Evolutionary conservation across 2,888 invertebrate genomes (phyloP), one percentile per base, ranked within the genome.

Genomic region (Catocala sponsa): DNA sequence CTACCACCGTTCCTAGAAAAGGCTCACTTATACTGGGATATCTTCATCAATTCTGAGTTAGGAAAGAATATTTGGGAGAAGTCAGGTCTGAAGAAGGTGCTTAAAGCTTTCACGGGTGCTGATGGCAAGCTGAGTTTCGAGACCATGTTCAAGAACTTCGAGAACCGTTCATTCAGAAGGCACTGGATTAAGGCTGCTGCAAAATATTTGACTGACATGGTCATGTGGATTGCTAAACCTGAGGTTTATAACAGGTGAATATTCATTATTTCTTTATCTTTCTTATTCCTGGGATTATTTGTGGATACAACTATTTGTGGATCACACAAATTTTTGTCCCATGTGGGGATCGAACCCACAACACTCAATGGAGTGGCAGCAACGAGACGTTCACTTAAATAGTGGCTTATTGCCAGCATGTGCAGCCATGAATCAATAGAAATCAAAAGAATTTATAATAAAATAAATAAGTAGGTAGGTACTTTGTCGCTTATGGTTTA

Each of bases 161-260:
- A 98, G 83, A 97, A 98, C 83, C 97, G 97, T 61, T 96, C 96
- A 51, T 97, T 97, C 79, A 95, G 98, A 68, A 95, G 97, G 53
- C 96, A 97, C 70, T 98, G 98, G 98, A 97, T 98, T 71, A 96
- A 96, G 77, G 95, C 96, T 5, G 95, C 97, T 7, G 97, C 97
- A 0, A 95, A 96, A 68, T 97, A 97, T 80, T 90, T 98, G 68
- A 97, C 97, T 0, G 96, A 97, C 59, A 96, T 96, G 94, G 95
- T 97, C 38, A 95, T 97, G 15, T 96, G 97, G 72, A 83, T 97
- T 15, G 96, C 97, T 0, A 97, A 98, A 79, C 97, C 98, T 0
- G 95, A 96, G 64, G 97, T 96, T 6, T 97, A 97, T 80, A 95
- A 96, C 79, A 96, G 96, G 96, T 97, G 87, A 92, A 82, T 72